These are phyloP conservation scores for Pentalonia nigronervosa DNA, from an alignment of 1,140 invertebrate species.

Conservation along the genomic window DNA sequence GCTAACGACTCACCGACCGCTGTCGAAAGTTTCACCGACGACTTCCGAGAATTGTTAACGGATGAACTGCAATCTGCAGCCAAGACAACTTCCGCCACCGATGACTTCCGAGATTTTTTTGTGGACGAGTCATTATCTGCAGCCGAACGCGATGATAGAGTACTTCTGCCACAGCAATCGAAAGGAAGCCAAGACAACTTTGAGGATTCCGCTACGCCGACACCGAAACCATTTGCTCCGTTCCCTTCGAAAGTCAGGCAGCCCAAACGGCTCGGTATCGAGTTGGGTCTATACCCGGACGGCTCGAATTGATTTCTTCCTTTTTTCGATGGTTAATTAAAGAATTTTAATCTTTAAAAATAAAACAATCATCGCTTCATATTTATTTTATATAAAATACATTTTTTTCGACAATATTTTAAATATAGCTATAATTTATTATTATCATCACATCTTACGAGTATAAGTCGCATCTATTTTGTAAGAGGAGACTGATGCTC, in stretches of 20 bases:
- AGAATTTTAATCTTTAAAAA: neutral
- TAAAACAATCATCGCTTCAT: slow-evolving; percentile 17
- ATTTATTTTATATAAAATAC: neutral
- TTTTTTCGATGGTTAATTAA: neutral
- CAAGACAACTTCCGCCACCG: too few relatives aligned
- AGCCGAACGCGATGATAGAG: too few relatives aligned
- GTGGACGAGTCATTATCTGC: neutral
- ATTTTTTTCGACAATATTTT: slow-evolving; percentile 21
- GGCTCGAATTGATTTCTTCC: slow-evolving; percentile 3
- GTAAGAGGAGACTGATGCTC: neutral
- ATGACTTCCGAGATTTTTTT: neutral
- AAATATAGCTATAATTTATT: slow-evolving; percentile 1
- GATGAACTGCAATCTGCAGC: neutral
- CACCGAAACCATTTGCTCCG: slow-evolving; percentile 4
- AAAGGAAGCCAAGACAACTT: neutral
- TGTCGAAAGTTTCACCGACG: neutral
- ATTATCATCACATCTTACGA: neutral
- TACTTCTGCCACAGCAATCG: neutral
- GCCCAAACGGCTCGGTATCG: slow-evolving; percentile 40
- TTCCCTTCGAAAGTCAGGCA: slow-evolving; percentile 46
- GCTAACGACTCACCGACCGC: neutral
- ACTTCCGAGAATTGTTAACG: neutral
- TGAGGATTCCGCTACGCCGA: neutral
- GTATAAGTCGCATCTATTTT: neutral
- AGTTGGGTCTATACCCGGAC: slow-evolving; percentile 34